These are phyloP conservation scores for Theristus sp. DNA, from an alignment of 2,888 invertebrate genomes.

Conservation along the genomic window DNA sequence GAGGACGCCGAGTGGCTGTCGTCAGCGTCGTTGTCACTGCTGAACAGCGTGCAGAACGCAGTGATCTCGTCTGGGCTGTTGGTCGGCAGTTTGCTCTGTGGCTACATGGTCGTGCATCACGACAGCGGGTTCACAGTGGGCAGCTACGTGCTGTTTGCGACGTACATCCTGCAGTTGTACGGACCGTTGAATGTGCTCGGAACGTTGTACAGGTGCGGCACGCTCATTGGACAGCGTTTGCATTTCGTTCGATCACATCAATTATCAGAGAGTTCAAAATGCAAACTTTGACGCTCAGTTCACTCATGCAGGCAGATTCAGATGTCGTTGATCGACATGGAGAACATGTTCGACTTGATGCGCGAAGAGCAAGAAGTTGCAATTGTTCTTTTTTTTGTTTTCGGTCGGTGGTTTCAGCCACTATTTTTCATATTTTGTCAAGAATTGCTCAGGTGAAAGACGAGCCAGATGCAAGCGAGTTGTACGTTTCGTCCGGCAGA, in stretches of 20 bases:
- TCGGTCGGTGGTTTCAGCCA: not conserved
- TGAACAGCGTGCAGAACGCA: slow-evolving; percentile 72
- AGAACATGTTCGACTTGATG: slow-evolving; percentile 92
- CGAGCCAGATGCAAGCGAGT: not conserved
- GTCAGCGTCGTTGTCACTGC: slow-evolving; percentile 57
- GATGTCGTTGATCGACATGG: slow-evolving; percentile 95
- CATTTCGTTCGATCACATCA: no score
- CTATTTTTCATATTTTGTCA: not conserved
- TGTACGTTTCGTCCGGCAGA: not conserved
- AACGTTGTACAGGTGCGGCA: slow-evolving; percentile 77
- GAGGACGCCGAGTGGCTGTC: slow-evolving; percentile 76
- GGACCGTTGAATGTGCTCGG: slow-evolving; percentile 93
- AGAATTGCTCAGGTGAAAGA: not conserved
- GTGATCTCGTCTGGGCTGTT: slow-evolving; percentile 65
- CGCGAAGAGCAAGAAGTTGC: slow-evolving; percentile 66
- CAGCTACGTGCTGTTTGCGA: slow-evolving; percentile 83
- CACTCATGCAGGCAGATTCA: slow-evolving; percentile 57
- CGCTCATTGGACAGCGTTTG: no score
- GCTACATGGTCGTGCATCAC: slow-evolving; percentile 56
- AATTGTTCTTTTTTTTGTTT: slow-evolving; percentile 18
- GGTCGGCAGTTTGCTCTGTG: slow-evolving; percentile 57
- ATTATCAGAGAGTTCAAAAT: no score
- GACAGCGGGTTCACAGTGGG: slow-evolving; percentile 52
- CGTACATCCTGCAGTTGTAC: slow-evolving; percentile 76
- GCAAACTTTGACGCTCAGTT: not conserved